A percentile compares a stretch with the other conserved stretches of the same genome.
phyloP scores from a whole-genome alignment of 2,797 vertebrate species.

The Salarias fasciatus region DNA sequence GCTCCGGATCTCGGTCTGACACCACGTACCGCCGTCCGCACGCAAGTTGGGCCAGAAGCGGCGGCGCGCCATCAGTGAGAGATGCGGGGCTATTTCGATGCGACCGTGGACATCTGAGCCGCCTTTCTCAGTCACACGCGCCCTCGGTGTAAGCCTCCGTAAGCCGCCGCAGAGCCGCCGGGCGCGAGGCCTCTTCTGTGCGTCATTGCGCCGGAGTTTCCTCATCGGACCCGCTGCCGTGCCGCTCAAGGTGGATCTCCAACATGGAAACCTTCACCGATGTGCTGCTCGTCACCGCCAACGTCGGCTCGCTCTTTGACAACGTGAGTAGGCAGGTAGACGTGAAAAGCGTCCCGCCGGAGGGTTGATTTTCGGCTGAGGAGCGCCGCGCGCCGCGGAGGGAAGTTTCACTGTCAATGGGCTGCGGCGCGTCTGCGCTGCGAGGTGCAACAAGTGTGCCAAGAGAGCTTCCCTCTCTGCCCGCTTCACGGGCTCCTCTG shows the following conservation, averaged over 20 bases:
- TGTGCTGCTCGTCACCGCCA: constrained; percentile 86
- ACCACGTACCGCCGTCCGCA: constrained; percentile 44
- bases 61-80: constrained; percentile 27
- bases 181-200: too few relatives aligned
- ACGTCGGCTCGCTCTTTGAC: constrained; percentile 87
- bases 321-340: constrained; percentile 81
- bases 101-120: constrained; percentile 10
- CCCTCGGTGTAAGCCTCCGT: constrained; percentile 31
- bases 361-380: constrained; percentile 21
- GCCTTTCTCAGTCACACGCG: neutral
- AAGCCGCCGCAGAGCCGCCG: too few relatives aligned
- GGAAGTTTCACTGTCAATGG: neutral
- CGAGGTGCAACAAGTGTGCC: too few relatives aligned
- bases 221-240: constrained; percentile 37
- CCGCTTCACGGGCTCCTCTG: too few relatives aligned
- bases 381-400: too few relatives aligned
- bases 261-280: constrained; percentile 81
- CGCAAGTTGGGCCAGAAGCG: constrained; percentile 34
- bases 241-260: constrained; percentile 28
- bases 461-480: too few relatives aligned
- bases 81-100: constrained; percentile 34
- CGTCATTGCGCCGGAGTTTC: constrained; percentile 36
- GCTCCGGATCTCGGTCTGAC: too few relatives aligned
- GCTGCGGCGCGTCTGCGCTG: constrained; percentile 4
- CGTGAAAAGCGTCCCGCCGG: neutral